phyloP scores from a whole-genome alignment of 2,113 vertebrate species.

The Microtus montanus region DNA sequence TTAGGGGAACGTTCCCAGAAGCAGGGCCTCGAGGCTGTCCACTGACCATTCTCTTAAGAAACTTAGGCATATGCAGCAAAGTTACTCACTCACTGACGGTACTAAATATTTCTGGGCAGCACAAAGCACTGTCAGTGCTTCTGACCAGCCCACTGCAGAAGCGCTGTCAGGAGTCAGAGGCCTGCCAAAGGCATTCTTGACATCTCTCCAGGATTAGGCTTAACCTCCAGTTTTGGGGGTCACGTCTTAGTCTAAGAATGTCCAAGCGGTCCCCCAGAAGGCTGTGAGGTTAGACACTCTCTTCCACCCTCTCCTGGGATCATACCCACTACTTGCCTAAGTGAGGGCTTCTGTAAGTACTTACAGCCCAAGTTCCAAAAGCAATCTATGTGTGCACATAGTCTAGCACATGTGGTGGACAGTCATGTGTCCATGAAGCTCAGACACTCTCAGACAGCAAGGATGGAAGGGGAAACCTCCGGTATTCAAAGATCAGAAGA shows the following conservation, averaged over 20 bases:
- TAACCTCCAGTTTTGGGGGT: background rate
- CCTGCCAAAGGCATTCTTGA: background rate
- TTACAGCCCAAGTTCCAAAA: conserved; percentile 2
- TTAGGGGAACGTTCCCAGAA: background rate
- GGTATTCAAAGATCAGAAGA: background rate
- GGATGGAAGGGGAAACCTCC: background rate
- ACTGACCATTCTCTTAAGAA: background rate
- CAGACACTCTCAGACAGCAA: background rate
- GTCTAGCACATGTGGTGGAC: background rate
- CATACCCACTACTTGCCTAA: background rate
- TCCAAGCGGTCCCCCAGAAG: background rate
- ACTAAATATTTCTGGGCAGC: background rate
- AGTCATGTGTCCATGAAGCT: background rate
- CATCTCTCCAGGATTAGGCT: background rate
- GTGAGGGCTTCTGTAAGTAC: background rate
- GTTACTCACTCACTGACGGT: background rate
- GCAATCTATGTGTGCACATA: background rate
- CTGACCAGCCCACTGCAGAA: background rate
- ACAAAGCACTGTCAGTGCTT: background rate
- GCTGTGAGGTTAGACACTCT: background rate
- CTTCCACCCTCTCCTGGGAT: background rate
- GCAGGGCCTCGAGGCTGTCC: background rate
- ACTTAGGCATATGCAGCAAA: background rate
- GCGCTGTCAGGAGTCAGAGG: too few species aligned
- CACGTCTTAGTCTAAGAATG: background rate